These are phyloP conservation scores for Macrophya annulata DNA, from an alignment of 2,888 invertebrate species.

Conservation along the genomic window DNA sequence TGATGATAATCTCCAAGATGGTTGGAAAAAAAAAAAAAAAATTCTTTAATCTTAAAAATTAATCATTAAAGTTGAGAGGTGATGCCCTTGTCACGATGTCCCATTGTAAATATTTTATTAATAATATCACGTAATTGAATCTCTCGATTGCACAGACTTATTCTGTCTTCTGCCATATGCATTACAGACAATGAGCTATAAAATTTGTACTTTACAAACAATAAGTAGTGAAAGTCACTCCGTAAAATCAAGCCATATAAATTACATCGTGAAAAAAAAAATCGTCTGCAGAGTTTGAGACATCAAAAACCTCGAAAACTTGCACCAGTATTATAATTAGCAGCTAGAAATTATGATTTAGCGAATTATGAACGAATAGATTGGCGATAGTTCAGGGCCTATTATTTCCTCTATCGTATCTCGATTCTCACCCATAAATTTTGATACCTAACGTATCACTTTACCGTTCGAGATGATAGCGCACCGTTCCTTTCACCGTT, in stretches of 20 bases:
- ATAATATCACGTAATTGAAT: slow-evolving; percentile 19
- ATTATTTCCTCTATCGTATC: slow-evolving; percentile 18
- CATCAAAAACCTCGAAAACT: not conserved
- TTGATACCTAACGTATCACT: not conserved
- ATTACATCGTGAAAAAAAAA: not conserved
- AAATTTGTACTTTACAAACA: not conserved
- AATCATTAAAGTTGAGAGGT: slow-evolving; percentile 26
- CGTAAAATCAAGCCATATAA: not conserved
- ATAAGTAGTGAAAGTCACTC: not conserved
- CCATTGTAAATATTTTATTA: slow-evolving; percentile 5
- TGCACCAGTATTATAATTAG: not conserved
- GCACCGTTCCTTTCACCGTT: slow-evolving; percentile 28
- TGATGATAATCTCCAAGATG: slow-evolving; percentile 28
- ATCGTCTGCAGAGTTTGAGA: not conserved
- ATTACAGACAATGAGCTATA: not conserved
- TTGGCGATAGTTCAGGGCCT: not conserved
- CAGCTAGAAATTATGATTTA: not conserved
- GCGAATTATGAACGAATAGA: not conserved
- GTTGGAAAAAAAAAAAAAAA: not conserved
- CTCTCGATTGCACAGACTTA: not conserved
- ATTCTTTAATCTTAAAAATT: slow-evolving; percentile 18
- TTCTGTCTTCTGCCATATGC: not conserved
- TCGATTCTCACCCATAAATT: not conserved
- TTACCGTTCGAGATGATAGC: slow-evolving; percentile 33
- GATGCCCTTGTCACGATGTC: slow-evolving; percentile 18